Evolutionary conservation across 1,140 invertebrate genomes (phyloP).

Genomic region (Scaptomyza graminum): DNA sequence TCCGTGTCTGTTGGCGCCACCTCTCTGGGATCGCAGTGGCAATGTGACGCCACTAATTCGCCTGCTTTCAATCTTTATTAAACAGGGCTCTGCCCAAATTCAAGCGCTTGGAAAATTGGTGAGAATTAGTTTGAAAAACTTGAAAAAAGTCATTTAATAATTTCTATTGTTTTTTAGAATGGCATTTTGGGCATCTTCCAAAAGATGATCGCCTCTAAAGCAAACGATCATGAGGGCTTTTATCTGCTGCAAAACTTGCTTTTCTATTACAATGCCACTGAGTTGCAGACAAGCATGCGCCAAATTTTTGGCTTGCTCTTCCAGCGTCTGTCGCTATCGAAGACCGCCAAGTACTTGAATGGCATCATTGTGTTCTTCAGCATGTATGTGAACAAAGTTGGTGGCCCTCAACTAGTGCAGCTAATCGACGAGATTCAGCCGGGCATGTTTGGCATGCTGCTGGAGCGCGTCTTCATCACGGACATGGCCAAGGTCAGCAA

Average conservation of each 20-base stretch:
- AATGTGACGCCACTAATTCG: slow-evolving; percentile 96
- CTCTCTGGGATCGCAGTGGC: slow-evolving; percentile 95
- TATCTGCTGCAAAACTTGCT: slow-evolving; percentile 94
- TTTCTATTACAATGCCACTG: slow-evolving; percentile 87
- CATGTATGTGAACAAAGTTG: slow-evolving; percentile 92
- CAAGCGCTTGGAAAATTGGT: slow-evolving; percentile 88
- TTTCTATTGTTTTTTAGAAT: slow-evolving; percentile 84
- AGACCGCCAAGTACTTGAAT: slow-evolving; percentile 97
- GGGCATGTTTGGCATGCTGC: slow-evolving; percentile 97
- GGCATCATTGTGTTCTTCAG: slow-evolving; percentile 95
- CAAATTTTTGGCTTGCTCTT: slow-evolving; percentile 96
- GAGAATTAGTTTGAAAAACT: slow-evolving; percentile 45
- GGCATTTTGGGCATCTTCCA: slow-evolving; percentile 97
- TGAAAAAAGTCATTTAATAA: background rate
- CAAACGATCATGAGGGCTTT: slow-evolving; percentile 98
- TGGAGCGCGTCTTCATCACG: slow-evolving; percentile 93
- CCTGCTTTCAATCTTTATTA: slow-evolving; percentile 93
- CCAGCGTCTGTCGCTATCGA: slow-evolving; percentile 94
- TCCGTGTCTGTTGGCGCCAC: slow-evolving; percentile 93
- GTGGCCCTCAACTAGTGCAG: slow-evolving; percentile 88
- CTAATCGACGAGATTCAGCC: slow-evolving; percentile 94
- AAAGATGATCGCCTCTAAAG: slow-evolving; percentile 97
- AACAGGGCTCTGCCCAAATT: slow-evolving; percentile 89
- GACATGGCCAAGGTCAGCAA: slow-evolving; percentile 95
- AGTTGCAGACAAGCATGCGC: slow-evolving; percentile 91